These are phyloP conservation scores for Botia kubotai DNA, from an alignment of 2,797 vertebrate species.

Conservation along the genomic window DNA sequence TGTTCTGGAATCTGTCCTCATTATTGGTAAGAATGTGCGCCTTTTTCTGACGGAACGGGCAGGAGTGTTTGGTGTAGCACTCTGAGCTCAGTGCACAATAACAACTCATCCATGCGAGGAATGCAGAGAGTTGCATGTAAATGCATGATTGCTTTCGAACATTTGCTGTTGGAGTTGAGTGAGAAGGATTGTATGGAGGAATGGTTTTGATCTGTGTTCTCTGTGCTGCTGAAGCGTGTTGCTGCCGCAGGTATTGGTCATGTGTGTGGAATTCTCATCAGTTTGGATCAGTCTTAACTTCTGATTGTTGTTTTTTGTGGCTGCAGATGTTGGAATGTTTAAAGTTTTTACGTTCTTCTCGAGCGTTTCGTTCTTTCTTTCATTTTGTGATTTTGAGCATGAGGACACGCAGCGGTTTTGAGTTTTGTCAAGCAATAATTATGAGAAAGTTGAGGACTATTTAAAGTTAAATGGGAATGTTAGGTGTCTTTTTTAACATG, in stretches of 20 bases:
- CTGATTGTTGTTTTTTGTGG: constrained; percentile 1
- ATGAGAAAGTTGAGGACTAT: not conserved
- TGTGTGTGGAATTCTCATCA: constrained; percentile 68
- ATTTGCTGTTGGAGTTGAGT: constrained; percentile 58
- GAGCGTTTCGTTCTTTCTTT: not conserved
- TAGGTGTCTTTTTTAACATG: not conserved
- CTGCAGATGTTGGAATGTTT: constrained; percentile 4
- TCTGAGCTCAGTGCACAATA: constrained; percentile 59
- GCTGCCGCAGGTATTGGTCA: constrained; percentile 70
- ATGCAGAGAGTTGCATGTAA: constrained; percentile 65
- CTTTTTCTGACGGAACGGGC: constrained; percentile 47
- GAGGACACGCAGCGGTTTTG: not conserved
- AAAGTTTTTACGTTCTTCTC: not conserved
- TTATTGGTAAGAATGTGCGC: constrained; percentile 58
- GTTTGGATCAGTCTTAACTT: constrained; percentile 22
- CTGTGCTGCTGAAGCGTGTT: constrained; percentile 56
- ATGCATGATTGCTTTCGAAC: constrained; percentile 63
- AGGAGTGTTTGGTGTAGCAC: constrained; percentile 52
- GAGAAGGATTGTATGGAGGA: constrained; percentile 66
- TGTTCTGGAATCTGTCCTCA: constrained; percentile 57
- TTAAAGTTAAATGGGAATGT: not conserved
- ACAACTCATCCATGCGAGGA: constrained; percentile 60
- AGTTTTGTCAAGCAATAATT: not conserved
- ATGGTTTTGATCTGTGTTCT: constrained; percentile 66
- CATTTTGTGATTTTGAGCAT: not conserved